Evolutionary conservation across 2,113 vertebrate species (phyloP).

Genomic region (Cairina moschata): DNA sequence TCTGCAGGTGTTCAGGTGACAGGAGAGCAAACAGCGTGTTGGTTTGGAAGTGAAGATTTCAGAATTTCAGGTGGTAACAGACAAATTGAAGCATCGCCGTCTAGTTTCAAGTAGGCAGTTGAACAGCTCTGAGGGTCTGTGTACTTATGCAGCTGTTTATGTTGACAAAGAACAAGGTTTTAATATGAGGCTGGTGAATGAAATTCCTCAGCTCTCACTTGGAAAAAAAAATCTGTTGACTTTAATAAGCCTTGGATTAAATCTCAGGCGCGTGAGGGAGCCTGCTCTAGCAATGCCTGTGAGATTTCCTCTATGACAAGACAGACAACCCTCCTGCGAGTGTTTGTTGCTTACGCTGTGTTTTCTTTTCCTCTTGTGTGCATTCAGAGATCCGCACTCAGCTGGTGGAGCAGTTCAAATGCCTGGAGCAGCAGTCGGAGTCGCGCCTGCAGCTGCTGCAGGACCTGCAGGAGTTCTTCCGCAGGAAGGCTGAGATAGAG

Average conservation of each 20-base stretch:
- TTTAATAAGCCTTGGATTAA: not conserved
- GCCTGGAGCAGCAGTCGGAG: slow-evolving; percentile 97
- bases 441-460: slow-evolving; percentile 96
- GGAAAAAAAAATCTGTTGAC: not conserved
- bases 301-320: fast-evolving
- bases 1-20: fast-evolving
- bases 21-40: not conserved
- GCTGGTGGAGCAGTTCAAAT: slow-evolving; percentile 98
- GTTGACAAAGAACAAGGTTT: not conserved
- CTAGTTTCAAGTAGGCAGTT: not conserved
- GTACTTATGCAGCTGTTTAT: not conserved
- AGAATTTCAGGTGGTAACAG: not conserved
- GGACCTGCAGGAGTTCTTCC: slow-evolving; percentile 99
- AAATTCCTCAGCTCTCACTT: not conserved
- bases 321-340: fast-evolving
- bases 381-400: slow-evolving; percentile 94
- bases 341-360: fast-evolving
- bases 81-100: fast-evolving
- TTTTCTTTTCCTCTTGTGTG: not conserved
- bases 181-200: not conserved
- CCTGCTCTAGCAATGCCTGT: not conserved
- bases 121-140: not conserved
- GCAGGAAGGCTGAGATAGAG: slow-evolving; percentile 96
- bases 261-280: not conserved
- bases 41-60: not conserved